Evolutionary conservation across 2,797 vertebrate species (phyloP), one percentile per base, ranked within the genome.

Genomic region (Oceanodroma leucorhoa): DNA sequence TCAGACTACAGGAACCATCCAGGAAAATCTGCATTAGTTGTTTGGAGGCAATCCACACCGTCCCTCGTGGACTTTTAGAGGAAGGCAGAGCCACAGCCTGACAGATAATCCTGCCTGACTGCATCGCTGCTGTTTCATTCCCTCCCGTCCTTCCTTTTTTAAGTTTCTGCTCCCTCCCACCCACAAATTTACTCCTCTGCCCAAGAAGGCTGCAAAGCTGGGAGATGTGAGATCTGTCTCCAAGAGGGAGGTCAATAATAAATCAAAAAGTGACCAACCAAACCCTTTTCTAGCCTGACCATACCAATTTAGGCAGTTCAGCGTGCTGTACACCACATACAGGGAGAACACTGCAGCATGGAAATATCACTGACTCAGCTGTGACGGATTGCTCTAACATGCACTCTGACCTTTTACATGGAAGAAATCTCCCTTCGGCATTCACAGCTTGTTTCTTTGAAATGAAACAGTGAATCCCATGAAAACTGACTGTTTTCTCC

Each of bases 401-500:
- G 73, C 73, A 60, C 75, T 92, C 82, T 91, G 87, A 93, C 65
- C 69, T 76, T 64, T 78, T 65, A 75, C 21, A 34, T 43, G 82
- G 57, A 85, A 87, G 51, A 72, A 89, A 76, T 84, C 65, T 81
- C 57, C 76, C 57, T 88, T 83, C 61, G 58, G 83, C 70, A 34
- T 91, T 92, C 87, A 60, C 57, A 54, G 54, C 66, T 86, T 90
- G n/a, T 69, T 94, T 76, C 76, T 93, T 89, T 86, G 62, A 93
- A 89, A 91, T 26, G 43, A 88, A 97, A 69, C 72, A 38, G 46
- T 43, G 61, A 86, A 73, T 72, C 61, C 17, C 15, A 11, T 73
- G 80, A 69, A 88, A 73, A 84, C 26, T 32, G 38, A 34, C 41
- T 81, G 5, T 66, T 89, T 71, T 71, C 32, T 78, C 65, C 71